Evolutionary conservation across 2,797 vertebrate genomes (phyloP), one percentile per base, ranked within the genome.

Genomic region (Peromyscus nudipes): DNA sequence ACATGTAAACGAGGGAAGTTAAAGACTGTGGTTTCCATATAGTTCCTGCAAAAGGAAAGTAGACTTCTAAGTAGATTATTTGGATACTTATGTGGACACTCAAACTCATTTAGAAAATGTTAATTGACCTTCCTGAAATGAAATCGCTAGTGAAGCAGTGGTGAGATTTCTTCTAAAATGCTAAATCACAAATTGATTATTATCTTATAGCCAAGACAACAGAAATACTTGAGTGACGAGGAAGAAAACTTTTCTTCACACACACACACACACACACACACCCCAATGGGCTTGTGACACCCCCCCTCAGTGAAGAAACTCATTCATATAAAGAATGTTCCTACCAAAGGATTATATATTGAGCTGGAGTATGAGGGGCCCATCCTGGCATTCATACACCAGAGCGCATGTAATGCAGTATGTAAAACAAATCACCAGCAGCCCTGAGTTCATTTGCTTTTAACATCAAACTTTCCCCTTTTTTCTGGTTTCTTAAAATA

Each of bases 131-230:
- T 65, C 21, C 62, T 91, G 57, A 79, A 76, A n/a, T 71, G 49
- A 81, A 67, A 40, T 80, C 27, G 79, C 17, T 77, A 49, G 65
- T 65, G 57, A 73, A 55, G 1, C 29, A 49, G 37, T 14, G 29
- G 17, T 67, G 4, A 62, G 6, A 73, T 80, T 81, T 91, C 75
- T 67, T 87, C 94, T 55, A 23, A 85, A 85, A 87, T 55, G 12
- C 60, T 29, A 37, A n/a, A 37, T 86, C 19, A 6, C 4, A 0
- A 71, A 67, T 91, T 62, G 52, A 4, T 84, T 55, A 40, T 21
- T 69, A 65, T 43, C 25, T 5, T 43, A 1, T 7, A 0, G 5
- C 34, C 52, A 19, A 27, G 17, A 57, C 67, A 64, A 27, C 52
- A 75, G 31, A 40, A 46, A 8, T 60, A 2, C 75, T 81, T 83